Conservation (phyloP, 2,113 vertebrate species). For the Ursus arctos region DNA sequence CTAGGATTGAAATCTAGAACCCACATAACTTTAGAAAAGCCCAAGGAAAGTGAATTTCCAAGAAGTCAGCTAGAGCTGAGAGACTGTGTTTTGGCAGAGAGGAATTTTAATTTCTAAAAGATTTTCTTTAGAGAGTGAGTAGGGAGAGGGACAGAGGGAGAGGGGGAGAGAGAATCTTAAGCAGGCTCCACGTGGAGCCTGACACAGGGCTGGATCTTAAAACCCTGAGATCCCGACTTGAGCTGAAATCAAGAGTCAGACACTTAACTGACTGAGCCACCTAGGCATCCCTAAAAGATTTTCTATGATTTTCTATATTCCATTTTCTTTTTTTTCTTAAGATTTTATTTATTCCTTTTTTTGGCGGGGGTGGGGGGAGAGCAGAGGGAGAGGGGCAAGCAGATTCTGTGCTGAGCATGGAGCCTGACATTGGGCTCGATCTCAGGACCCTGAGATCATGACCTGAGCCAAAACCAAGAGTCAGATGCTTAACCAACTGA, state of each 20-base stretch:
- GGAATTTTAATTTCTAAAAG: slow-evolving; percentile 52
- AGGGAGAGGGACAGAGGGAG: too few species aligned
- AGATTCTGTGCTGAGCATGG: too few species aligned
- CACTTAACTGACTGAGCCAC: too few species aligned
- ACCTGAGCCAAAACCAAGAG: too few species aligned
- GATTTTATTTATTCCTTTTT: neutral
- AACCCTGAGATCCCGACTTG: neutral
- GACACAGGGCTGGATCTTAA: neutral
- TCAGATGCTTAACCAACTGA: too few species aligned
- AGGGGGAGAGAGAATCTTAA: neutral
- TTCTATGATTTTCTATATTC: neutral
- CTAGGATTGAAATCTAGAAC: slow-evolving; percentile 41
- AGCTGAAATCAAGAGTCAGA: too few species aligned
- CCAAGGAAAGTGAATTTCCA: neutral
- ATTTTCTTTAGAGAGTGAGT: neutral
- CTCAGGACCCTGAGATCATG: too few species aligned
- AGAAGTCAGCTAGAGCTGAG: slow-evolving; percentile 13
- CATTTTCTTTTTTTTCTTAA: neutral
- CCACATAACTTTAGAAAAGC: slow-evolving; percentile 39
- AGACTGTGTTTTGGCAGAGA: slow-evolving; percentile 8
- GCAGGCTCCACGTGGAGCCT: neutral
- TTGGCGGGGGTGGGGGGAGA: too few species aligned
- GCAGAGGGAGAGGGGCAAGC: too few species aligned
- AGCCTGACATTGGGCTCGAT: too few species aligned
- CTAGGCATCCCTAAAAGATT: neutral